phyloP scores from a whole-genome alignment of 1,140 invertebrate species.

The Aphelenchoides fujianensis region DNA sequence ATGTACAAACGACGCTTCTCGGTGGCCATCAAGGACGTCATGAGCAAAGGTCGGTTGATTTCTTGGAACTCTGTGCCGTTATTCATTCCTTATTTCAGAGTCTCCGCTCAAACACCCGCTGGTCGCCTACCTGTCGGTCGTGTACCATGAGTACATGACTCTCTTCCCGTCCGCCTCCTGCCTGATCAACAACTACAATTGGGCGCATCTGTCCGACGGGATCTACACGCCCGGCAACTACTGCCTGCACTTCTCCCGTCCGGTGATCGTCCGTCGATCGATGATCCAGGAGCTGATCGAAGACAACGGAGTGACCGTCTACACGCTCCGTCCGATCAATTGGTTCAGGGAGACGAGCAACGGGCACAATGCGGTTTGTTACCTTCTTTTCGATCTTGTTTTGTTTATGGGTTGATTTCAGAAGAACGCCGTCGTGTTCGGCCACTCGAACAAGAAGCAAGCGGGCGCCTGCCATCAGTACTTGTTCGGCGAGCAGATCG shows the following conservation, averaged over 20 bases:
- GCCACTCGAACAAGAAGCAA: neutral
- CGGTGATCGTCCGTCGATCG: neutral
- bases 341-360: slow-evolving; percentile 8
- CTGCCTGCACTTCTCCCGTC: slow-evolving; percentile 9
- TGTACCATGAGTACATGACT: neutral
- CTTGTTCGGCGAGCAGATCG: neutral
- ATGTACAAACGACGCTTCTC: neutral
- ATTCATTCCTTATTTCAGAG: neutral
- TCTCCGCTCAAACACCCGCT: neutral
- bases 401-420: too few species aligned
- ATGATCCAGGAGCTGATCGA: slow-evolving; percentile 10
- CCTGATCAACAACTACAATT: slow-evolving; percentile 3
- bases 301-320: neutral
- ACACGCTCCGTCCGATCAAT: slow-evolving; percentile 8
- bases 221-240: neutral
- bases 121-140: neutral
- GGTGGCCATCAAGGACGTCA: neutral
- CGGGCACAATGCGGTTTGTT: neutral
- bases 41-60: neutral
- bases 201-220: neutral
- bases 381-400: neutral
- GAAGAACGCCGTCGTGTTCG: neutral
- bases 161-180: slow-evolving; percentile 10
- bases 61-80: neutral
- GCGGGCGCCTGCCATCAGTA: neutral